phyloP scores from a whole-genome alignment of 1,140 invertebrate genomes.

The Rhyacophila brunnea region DNA sequence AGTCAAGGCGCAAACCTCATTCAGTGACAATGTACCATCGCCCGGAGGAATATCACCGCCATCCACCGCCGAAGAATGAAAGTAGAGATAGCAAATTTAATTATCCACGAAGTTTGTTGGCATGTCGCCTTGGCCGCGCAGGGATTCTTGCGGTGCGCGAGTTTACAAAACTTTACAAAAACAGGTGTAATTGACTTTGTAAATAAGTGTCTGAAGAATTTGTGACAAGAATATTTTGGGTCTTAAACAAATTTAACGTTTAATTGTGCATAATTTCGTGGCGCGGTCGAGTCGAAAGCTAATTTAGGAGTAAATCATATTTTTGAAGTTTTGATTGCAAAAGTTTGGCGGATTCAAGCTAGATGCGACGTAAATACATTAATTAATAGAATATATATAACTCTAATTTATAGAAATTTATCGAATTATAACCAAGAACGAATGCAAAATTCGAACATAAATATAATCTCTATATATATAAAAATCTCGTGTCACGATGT shows the following conservation, averaged over 20 bases:
- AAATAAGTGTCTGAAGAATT: conserved; percentile 4
- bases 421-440: too few species aligned
- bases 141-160: not conserved
- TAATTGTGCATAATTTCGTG: conserved; percentile 2
- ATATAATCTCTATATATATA: too few species aligned
- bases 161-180: conserved; percentile 2
- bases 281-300: not conserved
- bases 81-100: conserved; percentile 22
- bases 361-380: too few species aligned
- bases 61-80: conserved; percentile 7
- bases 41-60: conserved; percentile 11
- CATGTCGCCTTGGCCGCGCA: not conserved
- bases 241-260: not conserved
- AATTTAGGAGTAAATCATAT: conserved; percentile 2
- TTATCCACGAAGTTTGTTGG: conserved; percentile 19
- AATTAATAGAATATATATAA: too few species aligned
- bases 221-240: conserved; percentile 1
- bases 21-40: not conserved
- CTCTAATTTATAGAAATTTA: too few species aligned
- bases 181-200: conserved; percentile 7
- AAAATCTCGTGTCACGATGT: too few species aligned
- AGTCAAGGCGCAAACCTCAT: conserved; percentile 1
- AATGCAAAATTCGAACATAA: too few species aligned
- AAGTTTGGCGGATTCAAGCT: too few species aligned
- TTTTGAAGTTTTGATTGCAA: conserved; percentile 5